These are phyloP conservation scores for Hofmannophila pseudospretella DNA, from an alignment of 2,888 invertebrate species.

Conservation along the genomic window DNA sequence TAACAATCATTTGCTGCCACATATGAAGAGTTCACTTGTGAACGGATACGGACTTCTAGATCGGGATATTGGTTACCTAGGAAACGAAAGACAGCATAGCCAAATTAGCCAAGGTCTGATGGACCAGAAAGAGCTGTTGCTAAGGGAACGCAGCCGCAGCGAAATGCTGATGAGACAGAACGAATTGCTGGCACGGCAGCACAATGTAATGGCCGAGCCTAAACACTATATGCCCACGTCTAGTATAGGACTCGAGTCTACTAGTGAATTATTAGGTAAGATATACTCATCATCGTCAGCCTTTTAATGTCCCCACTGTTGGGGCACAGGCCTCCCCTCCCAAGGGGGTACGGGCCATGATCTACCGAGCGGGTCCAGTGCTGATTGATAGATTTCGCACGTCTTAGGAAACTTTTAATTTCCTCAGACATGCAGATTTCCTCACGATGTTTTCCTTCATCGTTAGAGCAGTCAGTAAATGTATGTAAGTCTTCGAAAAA, in stretches of 20 bases:
- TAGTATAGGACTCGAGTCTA: conserved; percentile 64
- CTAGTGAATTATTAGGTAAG: conserved; percentile 74
- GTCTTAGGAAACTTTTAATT: too few species aligned
- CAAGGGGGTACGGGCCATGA: too few species aligned
- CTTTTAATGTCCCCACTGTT: too few species aligned
- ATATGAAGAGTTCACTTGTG: conserved; percentile 50
- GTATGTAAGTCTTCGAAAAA: too few species aligned
- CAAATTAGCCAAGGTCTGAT: conserved; percentile 59
- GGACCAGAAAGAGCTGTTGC: conserved; percentile 55
- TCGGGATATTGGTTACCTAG: conserved; percentile 57
- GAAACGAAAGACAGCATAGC: conserved; percentile 59
- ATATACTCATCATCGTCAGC: too few species aligned
- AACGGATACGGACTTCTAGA: conserved; percentile 65
- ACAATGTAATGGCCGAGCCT: conserved; percentile 50
- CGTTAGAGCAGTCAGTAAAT: too few species aligned
- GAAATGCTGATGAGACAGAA: conserved; percentile 64
- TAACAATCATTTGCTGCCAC: conserved; percentile 50
- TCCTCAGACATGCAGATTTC: too few species aligned
- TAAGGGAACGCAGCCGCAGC: conserved; percentile 54
- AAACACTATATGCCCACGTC: conserved; percentile 62
- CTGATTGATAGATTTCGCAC: too few species aligned
- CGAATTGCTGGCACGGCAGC: conserved; percentile 59
- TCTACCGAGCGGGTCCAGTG: too few species aligned
- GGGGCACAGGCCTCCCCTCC: too few species aligned
- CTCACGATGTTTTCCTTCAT: too few species aligned